These are phyloP conservation scores for Mactra quadrangularis DNA, from an alignment of 1,140 invertebrate species.

Conservation along the genomic window DNA sequence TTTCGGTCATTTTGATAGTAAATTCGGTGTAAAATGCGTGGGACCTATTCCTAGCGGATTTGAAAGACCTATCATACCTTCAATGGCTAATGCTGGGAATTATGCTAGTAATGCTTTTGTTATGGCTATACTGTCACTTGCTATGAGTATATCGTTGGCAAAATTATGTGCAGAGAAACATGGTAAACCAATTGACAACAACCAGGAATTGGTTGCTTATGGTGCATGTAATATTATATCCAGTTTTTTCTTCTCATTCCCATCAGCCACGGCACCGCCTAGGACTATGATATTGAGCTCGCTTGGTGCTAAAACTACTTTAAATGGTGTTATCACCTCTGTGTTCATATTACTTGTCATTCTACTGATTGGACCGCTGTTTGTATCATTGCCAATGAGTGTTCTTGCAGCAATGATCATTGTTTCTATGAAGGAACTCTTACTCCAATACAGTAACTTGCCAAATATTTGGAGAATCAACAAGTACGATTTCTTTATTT, in stretches of 20 bases:
- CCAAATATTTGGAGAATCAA: constrained; percentile 71
- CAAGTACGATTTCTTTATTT: constrained; percentile 76
- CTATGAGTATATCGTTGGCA: constrained; percentile 80
- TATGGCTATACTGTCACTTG: constrained; percentile 76
- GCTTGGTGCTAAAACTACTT: constrained; percentile 65
- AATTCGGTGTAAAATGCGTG: constrained; percentile 82
- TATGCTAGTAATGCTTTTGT: constrained; percentile 71
- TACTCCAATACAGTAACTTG: constrained; percentile 88
- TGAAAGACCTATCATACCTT: constrained; percentile 62
- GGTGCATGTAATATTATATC: constrained; percentile 82
- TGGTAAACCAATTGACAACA: constrained; percentile 80
- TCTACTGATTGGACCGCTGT: constrained; percentile 81
- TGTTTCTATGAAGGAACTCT: constrained; percentile 75
- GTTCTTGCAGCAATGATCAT: constrained; percentile 79
- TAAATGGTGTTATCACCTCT: constrained; percentile 79
- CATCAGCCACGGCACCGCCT: constrained; percentile 90
- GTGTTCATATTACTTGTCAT: constrained; percentile 84
- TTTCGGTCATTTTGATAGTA: constrained; percentile 75
- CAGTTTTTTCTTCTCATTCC: constrained; percentile 85
- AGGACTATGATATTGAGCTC: constrained; percentile 87
- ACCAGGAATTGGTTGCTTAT: constrained; percentile 85
- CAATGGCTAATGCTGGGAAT: constrained; percentile 43
- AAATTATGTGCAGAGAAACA: constrained; percentile 82
- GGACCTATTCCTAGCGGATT: constrained; percentile 82
- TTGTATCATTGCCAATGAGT: constrained; percentile 81